Percentiles rank a stretch among this genome's conserved stretches.
Evolutionary conservation across 2,113 vertebrate genomes (phyloP).

Genomic region (Zapus hudsonius): DNA sequence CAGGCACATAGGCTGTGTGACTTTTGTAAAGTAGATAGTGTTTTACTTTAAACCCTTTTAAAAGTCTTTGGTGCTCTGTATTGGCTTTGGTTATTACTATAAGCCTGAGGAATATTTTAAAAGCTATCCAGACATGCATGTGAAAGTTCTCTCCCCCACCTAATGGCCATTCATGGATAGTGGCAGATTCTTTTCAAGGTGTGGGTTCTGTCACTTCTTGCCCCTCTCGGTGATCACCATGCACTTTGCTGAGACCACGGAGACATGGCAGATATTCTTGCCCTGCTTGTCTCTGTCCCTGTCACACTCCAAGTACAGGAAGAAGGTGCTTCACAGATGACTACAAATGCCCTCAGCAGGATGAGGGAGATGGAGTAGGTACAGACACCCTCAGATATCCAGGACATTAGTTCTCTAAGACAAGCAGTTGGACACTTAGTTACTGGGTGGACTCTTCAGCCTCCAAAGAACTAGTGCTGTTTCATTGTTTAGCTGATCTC

Average conservation of each 20-base stretch:
- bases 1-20: neutral
- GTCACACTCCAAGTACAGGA: constrained; percentile 22
- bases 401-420: constrained; percentile 41
- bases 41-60: constrained; percentile 21
- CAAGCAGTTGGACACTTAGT: neutral
- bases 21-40: neutral
- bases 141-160: constrained; percentile 31
- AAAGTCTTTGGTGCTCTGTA: neutral
- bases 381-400: neutral
- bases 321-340: constrained; percentile 40
- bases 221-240: neutral
- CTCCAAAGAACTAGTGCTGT: neutral
- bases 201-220: neutral
- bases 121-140: neutral
- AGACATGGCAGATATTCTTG: constrained; percentile 10
- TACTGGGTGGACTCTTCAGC: neutral
- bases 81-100: neutral
- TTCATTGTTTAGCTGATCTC: constrained; percentile 15
- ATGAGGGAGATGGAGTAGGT: constrained; percentile 12
- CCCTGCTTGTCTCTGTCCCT: constrained; percentile 43
- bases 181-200: constrained; percentile 30
- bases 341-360: constrained; percentile 30
- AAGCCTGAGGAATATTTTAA: constrained; percentile 26
- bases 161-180: constrained; percentile 8
- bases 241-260: neutral